These are phyloP conservation scores for Heterodera schachtii DNA, from an alignment of 1,140 invertebrate genomes.

Conservation along the genomic window DNA sequence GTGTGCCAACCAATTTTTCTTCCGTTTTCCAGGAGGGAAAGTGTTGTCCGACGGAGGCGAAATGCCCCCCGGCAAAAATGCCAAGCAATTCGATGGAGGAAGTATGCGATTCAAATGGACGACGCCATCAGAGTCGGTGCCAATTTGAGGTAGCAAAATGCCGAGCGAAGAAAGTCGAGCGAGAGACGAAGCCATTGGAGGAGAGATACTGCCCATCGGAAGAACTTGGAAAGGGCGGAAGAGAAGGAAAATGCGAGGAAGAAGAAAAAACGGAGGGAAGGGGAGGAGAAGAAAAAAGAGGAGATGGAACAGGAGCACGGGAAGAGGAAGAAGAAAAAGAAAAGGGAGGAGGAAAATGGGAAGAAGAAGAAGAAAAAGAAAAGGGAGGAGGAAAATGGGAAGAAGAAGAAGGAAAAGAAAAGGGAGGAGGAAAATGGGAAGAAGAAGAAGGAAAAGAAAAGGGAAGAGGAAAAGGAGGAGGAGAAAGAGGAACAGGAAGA, in stretches of 20 bases:
- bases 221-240: neutral
- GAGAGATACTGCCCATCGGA: constrained; percentile 16
- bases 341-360: neutral
- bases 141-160: constrained; percentile 52
- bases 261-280: neutral
- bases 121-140: constrained; percentile 48
- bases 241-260: neutral
- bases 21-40: constrained; percentile 39
- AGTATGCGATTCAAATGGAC: constrained; percentile 49
- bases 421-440: neutral
- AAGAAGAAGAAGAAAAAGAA: neutral
- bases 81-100: neutral
- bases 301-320: constrained; percentile 8
- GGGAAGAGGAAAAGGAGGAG: constrained; percentile 3
- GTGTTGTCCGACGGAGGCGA: constrained; percentile 50
- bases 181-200: constrained; percentile 12
- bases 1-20: neutral
- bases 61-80: constrained; percentile 31
- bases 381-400: neutral
- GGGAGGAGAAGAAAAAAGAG: neutral
- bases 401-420: neutral
- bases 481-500: neutral
- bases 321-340: neutral
- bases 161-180: constrained; percentile 50
- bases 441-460: neutral